Evolutionary conservation across 2,888 invertebrate species (phyloP), one percentile per base, ranked within the genome.

Genomic region (Aromia moschata): DNA sequence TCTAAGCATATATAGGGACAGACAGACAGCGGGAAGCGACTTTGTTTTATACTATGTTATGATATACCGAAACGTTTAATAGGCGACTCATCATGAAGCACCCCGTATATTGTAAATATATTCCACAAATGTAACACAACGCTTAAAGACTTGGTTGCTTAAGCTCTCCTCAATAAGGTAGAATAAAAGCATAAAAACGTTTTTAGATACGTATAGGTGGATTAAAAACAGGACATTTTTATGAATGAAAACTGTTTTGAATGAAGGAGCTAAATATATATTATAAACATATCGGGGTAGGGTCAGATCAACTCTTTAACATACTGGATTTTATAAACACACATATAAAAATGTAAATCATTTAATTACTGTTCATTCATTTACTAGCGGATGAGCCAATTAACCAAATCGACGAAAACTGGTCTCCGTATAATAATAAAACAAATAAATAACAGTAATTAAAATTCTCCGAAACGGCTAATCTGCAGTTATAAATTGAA

Each of bases 381-480:
- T 40, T 40, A 40, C 10, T 17, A 16, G 10, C 11, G 18, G 17
- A 40, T 40, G 18, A 10, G 15, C 15, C 17, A 40, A 17, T 40
- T 40, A 40, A 40, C 18, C 10, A 40, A 40, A 17, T 40, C 40
- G 17, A n/a, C 18, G 17, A 40, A 9, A 16, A 40, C 25, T 25
- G 25, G 17, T 40, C 17, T 40, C 15, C 9, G n/a, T 16, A 16
- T 16, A 40, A 40, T 10, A 17, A 17, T 18, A 40, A 17, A 40
- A 40, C 18, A 40, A 40, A 40, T 40, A 40, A 40, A 17, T 17
- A 40, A 40, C 40, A 40, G 40, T 17, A 40, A 40, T 40, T 40
- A 40, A 40, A 18, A 40, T 40, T 40, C 38, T 12, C 16, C 2
- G 16, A 40, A 10, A 40, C 14, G 15, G 9, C 16, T 40, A 40